A percentile compares a stretch with the other conserved stretches of the same genome.
These are phyloP conservation scores for Neodiprion virginianus DNA, from an alignment of 1,140 invertebrate species.

Conservation along the genomic window DNA sequence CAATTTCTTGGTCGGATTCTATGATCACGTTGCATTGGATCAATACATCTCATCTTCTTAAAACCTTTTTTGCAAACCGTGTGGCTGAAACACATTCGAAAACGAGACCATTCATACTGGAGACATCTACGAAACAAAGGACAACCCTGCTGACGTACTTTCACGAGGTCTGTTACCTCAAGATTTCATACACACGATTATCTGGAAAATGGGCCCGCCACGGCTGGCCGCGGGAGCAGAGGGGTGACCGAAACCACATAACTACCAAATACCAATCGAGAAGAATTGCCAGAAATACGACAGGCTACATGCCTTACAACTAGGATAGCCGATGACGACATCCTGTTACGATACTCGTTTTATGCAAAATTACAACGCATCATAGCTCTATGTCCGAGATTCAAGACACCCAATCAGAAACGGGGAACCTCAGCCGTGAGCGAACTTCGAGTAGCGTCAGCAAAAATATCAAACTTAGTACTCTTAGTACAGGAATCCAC, in stretches of 20 bases:
- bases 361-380: neutral
- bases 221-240: conserved; percentile 33
- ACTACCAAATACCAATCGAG: neutral
- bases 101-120: conserved; percentile 33
- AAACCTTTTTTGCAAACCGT: conserved; percentile 53
- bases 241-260: neutral
- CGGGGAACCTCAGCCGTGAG: neutral
- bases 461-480: conserved; percentile 8
- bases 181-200: conserved; percentile 15
- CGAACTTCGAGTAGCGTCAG: conserved; percentile 9
- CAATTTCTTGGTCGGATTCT: conserved; percentile 44
- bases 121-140: conserved; percentile 34
- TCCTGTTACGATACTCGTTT: neutral
- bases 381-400: conserved; percentile 8
- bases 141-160: conserved; percentile 48
- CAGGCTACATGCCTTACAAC: neutral
- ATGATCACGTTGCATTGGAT: conserved; percentile 25
- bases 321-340: neutral
- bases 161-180: conserved; percentile 37
- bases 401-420: neutral
- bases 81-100: conserved; percentile 45
- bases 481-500: conserved; percentile 9
- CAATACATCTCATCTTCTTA: conserved; percentile 27
- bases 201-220: conserved; percentile 32
- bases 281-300: conserved; percentile 3